These are phyloP conservation scores for Sylvietta virens DNA, from an alignment of 2,113 vertebrate genomes.

Conservation along the genomic window DNA sequence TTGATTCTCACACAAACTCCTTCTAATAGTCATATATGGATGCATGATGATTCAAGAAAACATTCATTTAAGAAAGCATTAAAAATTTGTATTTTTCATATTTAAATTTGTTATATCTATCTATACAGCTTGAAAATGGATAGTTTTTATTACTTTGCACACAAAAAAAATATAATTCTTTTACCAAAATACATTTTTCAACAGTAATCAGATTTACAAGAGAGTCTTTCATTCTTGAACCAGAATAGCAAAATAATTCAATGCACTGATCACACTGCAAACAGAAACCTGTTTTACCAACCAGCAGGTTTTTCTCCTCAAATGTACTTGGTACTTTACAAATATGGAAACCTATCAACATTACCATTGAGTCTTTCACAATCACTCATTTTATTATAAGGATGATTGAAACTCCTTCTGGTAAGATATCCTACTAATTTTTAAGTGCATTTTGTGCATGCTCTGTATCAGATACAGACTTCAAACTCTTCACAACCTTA, in stretches of 20 bases:
- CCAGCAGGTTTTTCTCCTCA: background rate
- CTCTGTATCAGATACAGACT: background rate
- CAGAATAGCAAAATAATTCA: background rate
- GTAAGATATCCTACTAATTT: background rate
- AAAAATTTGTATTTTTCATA: background rate
- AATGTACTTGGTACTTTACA: background rate
- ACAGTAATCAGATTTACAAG: background rate
- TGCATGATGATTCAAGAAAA: background rate
- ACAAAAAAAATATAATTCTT: background rate
- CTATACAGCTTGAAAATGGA: background rate
- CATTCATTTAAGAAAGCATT: background rate
- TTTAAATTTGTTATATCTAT: background rate
- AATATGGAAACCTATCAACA: background rate
- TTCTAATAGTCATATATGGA: background rate
- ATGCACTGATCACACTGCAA: accelerated
- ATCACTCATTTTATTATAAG: background rate
- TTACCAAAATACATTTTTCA: background rate
- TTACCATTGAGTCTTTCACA: accelerated
- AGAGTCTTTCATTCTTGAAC: background rate
- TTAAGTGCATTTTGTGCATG: background rate
- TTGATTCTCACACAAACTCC: background rate
- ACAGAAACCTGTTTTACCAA: background rate
- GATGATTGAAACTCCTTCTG: background rate
- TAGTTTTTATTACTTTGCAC: background rate
- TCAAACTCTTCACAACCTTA: background rate